Conservation (phyloP, 2,888 invertebrate genomes). For the Drosophila vallismaia region DNA sequence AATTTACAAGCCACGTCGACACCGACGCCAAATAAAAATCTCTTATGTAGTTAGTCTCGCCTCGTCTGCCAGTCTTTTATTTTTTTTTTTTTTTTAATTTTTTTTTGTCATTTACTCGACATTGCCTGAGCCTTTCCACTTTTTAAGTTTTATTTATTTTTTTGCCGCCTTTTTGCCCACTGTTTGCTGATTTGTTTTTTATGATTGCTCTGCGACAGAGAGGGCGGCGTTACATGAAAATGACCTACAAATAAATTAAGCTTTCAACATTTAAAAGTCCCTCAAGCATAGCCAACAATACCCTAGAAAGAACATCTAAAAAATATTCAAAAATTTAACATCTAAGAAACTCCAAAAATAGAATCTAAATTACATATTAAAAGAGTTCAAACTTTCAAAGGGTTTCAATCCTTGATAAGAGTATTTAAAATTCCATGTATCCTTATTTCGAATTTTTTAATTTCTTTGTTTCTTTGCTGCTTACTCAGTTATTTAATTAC, state of each 20-base stretch:
- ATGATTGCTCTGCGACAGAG: slow-evolving; percentile 39
- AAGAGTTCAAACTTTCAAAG: neutral
- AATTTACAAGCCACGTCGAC: slow-evolving; percentile 58
- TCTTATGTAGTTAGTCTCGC: slow-evolving; percentile 34
- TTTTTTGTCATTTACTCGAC: slow-evolving; percentile 12
- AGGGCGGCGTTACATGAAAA: slow-evolving; percentile 63
- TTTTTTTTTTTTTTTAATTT: slow-evolving; percentile 21
- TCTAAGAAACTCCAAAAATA: too few species aligned
- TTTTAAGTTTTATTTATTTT: slow-evolving; percentile 8
- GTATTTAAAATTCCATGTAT: neutral
- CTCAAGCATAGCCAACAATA: slow-evolving; percentile 19
- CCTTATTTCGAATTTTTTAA: slow-evolving; percentile 6
- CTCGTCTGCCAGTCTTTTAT: slow-evolving; percentile 22
- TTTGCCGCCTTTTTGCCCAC: slow-evolving; percentile 1
- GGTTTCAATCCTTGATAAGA: neutral
- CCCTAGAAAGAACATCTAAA: neutral
- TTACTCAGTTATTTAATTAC: slow-evolving; percentile 50
- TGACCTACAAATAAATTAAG: slow-evolving; percentile 71
- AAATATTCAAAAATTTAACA: too few species aligned
- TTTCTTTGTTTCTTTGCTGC: slow-evolving; percentile 35
- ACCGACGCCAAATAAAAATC: slow-evolving; percentile 49
- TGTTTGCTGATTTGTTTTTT: slow-evolving; percentile 42
- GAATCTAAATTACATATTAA: too few species aligned
- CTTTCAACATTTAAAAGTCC: slow-evolving; percentile 39
- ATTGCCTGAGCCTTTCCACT: neutral